phyloP scores from a whole-genome alignment of 2,888 invertebrate species.

The Drosophila tanythrix region DNA sequence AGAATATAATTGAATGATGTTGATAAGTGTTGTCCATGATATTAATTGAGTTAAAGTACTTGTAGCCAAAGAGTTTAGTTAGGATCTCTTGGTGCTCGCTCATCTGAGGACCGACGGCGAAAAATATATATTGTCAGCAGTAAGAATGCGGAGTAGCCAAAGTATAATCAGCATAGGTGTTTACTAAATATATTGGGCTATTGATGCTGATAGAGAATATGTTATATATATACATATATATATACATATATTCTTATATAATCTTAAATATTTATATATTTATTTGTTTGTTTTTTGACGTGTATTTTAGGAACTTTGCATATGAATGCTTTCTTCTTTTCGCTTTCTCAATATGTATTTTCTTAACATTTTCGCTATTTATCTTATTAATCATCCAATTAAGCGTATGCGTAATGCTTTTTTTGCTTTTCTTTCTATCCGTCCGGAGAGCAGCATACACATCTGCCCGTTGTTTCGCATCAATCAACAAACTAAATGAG shows the following conservation, averaged over 20 bases:
- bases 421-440: background rate
- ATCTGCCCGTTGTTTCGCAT: conserved; percentile 37
- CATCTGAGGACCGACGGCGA: background rate
- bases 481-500: conserved; percentile 65
- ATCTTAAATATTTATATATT: background rate
- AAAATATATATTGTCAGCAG: background rate
- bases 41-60: background rate
- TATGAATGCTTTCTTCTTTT: background rate
- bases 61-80: background rate
- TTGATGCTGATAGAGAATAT: background rate
- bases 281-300: background rate
- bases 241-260: background rate
- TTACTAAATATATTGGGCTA: background rate
- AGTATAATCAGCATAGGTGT: background rate
- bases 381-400: conserved; percentile 27
- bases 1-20: background rate
- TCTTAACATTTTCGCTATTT: conserved; percentile 7
- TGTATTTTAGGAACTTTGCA: background rate
- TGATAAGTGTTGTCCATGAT: background rate
- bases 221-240: background rate
- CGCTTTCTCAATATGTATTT: background rate
- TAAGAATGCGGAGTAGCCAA: background rate
- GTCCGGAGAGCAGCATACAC: background rate
- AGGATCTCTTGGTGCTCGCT: background rate
- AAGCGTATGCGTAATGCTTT: conserved; percentile 42